Base-by-base conservation (phyloP, 2,888 invertebrate species). In the Amblyteles armatorius region DNA sequence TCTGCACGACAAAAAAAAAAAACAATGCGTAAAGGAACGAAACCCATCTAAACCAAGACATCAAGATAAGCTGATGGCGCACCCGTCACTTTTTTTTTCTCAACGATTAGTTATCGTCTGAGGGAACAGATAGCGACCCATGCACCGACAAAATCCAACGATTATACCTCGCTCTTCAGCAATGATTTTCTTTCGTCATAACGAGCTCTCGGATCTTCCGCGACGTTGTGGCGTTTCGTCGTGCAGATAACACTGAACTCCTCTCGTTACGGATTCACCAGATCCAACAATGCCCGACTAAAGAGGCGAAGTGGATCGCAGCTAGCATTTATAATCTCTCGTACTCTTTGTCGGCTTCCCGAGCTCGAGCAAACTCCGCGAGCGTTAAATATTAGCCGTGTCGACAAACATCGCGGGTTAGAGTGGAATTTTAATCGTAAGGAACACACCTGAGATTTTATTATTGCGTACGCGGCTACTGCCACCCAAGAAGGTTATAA, bases 321-420 rank as follows among this genome's bases (percentile, higher is more conserved):
- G 52, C 63, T 26, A 52, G 69, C 68, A 79, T 84, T 88, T 90
- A 90, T 89, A 87, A 86, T 77, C 72, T 60, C 40, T 40, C 52
- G 22, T 82, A 63, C 52, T 55, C 88, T 89, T 88, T 90, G 89
- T 89, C 90, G 89, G 90, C 87, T 71, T 57, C 72, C 55, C 77
- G 71, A 84, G 85, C 80, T 76, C 77, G 86, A 86, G 78, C 82
- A 82, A 86, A 83, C 78, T 78, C 63, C 84, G 72, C 76, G 81
- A 40, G 57, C 29, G 79, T 85, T 87, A 89, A 88, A 88, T 86
- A 86, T 87, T 87, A 80, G 76, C 29, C 33, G 63, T 71, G 50
- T 19, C 26, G 50, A 48, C 55, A 76, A 83, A 79, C 57, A 84
- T 57, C 57, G 11, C 44, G 72, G 57, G 22, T 22, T 9, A 4